A percentile compares a stretch with the other conserved stretches of the same genome.
Conservation (phyloP, 2,113 vertebrate species). For the Callaeas wilsoni region DNA sequence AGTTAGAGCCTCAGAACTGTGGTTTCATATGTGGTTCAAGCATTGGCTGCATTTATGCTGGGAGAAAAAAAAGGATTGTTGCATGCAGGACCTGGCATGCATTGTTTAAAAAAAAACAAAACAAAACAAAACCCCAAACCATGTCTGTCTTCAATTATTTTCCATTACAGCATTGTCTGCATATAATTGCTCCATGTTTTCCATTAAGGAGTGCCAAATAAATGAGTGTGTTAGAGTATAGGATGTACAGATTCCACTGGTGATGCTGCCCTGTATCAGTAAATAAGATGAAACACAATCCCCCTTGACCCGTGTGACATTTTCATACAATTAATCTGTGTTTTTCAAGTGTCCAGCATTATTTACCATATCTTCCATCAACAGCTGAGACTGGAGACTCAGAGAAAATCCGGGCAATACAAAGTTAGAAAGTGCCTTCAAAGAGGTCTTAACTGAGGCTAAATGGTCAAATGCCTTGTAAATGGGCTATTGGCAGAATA, state of each 20-base stretch:
- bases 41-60: constrained; percentile 36
- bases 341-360: constrained; percentile 25
- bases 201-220: constrained; percentile 65
- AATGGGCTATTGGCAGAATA: not conserved
- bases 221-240: constrained; percentile 11
- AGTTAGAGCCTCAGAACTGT: constrained; percentile 47
- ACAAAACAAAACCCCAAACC: constrained; percentile 21
- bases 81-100: constrained; percentile 58
- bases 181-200: constrained; percentile 69
- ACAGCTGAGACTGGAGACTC: not conserved
- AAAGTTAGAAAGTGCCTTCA: not conserved
- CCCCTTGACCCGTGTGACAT: not conserved
- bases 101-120: constrained; percentile 28
- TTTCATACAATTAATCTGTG: not conserved
- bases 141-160: constrained; percentile 62
- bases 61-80: not conserved
- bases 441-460: not conserved
- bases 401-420: not conserved
- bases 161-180: constrained; percentile 71
- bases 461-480: not conserved
- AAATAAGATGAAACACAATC: constrained; percentile 35
- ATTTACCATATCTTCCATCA: constrained; percentile 8
- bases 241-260: constrained; percentile 29
- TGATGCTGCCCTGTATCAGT: constrained; percentile 34
- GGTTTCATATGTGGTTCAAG: constrained; percentile 59